Evolutionary conservation across 2,888 invertebrate genomes (phyloP).

Genomic region (Mesodorylaimus sp.): DNA sequence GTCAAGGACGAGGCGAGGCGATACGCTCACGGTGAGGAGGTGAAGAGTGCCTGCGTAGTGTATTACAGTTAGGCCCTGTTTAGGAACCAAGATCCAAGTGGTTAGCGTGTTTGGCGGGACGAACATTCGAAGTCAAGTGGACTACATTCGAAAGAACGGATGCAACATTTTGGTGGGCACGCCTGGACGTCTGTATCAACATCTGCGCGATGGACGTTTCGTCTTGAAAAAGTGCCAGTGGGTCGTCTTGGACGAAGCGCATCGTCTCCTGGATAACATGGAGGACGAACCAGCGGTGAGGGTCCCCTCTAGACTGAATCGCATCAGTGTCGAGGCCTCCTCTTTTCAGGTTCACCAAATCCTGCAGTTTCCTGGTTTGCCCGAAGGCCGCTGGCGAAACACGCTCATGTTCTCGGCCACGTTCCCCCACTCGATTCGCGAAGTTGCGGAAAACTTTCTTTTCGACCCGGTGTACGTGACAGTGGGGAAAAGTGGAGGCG

Average conservation of each 20-base stretch:
- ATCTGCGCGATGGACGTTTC: slow-evolving; percentile 41
- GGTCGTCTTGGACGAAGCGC: slow-evolving; percentile 62
- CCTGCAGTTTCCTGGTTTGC: slow-evolving; percentile 30
- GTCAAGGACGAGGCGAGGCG: slow-evolving; percentile 48
- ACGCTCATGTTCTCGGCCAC: slow-evolving; percentile 53
- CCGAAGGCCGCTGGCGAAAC: slow-evolving; percentile 25
- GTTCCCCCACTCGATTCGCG: slow-evolving; percentile 53
- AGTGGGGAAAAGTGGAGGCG: slow-evolving; percentile 77
- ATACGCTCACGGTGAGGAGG: not conserved
- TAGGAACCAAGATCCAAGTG: slow-evolving; percentile 48
- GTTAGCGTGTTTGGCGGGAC: slow-evolving; percentile 70
- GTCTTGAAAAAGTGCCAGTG: slow-evolving; percentile 42
- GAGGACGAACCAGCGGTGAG: slow-evolving; percentile 39
- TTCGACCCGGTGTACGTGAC: slow-evolving; percentile 58
- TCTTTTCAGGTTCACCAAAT: slow-evolving; percentile 12
- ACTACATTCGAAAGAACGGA: slow-evolving; percentile 42
- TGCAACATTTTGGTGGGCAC: slow-evolving; percentile 54
- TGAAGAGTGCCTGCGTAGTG: too few relatives aligned
- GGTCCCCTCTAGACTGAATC: too few relatives aligned
- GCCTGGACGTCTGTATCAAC: slow-evolving; percentile 50
- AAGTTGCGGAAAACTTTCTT: slow-evolving; percentile 58
- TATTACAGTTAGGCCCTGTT: too few relatives aligned
- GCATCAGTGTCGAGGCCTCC: too few relatives aligned
- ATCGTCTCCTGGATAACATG: slow-evolving; percentile 61
- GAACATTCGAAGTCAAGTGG: slow-evolving; percentile 50